Conservation (phyloP, 2,888 invertebrate species). For the Spilosoma lubricipeda region DNA sequence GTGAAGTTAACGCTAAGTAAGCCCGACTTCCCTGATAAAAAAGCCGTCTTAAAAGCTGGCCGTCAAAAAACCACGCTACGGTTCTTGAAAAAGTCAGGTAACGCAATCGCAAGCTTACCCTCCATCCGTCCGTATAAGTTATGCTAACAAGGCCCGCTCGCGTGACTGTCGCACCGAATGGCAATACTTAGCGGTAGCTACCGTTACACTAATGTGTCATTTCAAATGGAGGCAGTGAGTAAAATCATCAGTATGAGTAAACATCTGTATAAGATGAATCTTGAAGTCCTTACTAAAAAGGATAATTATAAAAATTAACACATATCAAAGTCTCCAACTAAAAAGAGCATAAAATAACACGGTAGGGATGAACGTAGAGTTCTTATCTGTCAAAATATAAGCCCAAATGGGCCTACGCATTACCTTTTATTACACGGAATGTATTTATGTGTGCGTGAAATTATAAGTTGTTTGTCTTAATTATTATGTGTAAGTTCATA, state of each 20-base stretch:
- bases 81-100: conserved; percentile 62
- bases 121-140: conserved; percentile 74
- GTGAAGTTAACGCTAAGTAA: not conserved
- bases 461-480: too few species aligned
- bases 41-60: conserved; percentile 35
- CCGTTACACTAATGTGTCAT: conserved; percentile 58
- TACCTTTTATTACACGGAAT: too few species aligned
- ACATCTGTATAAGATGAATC: too few species aligned
- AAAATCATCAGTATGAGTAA: conserved; percentile 30
- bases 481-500: too few species aligned
- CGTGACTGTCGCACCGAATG: conserved; percentile 56
- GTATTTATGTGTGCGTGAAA: too few species aligned
- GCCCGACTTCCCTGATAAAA: conserved; percentile 8
- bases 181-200: conserved; percentile 44
- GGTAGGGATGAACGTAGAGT: too few species aligned
- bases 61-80: conserved; percentile 55
- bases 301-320: not conserved
- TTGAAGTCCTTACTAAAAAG: too few species aligned
- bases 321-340: not conserved
- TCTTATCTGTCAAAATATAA: too few species aligned
- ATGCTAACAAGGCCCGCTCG: conserved; percentile 74
- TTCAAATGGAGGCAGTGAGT: conserved; percentile 54
- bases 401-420: too few species aligned
- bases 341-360: not conserved
- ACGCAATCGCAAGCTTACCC: conserved; percentile 72